Base-by-base conservation (phyloP, 2,113 vertebrate genomes). In the Hypanus sabinus region DNA sequence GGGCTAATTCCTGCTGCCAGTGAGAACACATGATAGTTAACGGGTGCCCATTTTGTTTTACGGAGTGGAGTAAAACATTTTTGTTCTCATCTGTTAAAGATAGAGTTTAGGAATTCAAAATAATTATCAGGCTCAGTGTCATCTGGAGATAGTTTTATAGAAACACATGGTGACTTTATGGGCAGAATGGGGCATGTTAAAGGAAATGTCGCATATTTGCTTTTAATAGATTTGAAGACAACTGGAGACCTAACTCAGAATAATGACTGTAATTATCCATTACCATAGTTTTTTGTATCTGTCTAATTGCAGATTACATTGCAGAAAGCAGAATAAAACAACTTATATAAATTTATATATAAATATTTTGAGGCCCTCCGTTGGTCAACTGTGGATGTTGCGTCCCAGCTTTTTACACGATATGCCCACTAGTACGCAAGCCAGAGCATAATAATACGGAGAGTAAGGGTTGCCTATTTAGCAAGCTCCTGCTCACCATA, bases 141-240 rank as follows among this genome's bases (percentile, higher is more conserved):
- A 94, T 94, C 94, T 94, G 94, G 94, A 94, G 76, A 94, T 94
- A 71, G 80, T 94, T 94, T 94, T n/a, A 79, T 33, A 46, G 60
- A 94, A 81, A 94, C 94, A 94, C 62, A 94, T 60, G 46, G 36
- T 81, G 79, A 81, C 77, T 94, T 65, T 85, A 70, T 70, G 94
- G 76, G 57, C 80, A 68, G 94, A 57, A 94, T 79, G 79, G n/a
- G 62, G 73, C 71, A 36, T 94, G 71, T 79, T 36, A 79, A 94
- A 94, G 71, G 71, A 94, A 94, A 92, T 92, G 90, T 92, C 90
- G 71, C 90, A 92, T 33, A 92, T 92, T 92, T 92, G 90, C 70
- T 92, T 92, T 92, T 65, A 92, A 92, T 92, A 92, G 90, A 70
- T 71, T 71, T 71, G 68, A 92, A 92, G 62, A 65, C 90, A 71